phyloP scores from a whole-genome alignment of 1,140 invertebrate species.

The Papilio polyxenes region DNA sequence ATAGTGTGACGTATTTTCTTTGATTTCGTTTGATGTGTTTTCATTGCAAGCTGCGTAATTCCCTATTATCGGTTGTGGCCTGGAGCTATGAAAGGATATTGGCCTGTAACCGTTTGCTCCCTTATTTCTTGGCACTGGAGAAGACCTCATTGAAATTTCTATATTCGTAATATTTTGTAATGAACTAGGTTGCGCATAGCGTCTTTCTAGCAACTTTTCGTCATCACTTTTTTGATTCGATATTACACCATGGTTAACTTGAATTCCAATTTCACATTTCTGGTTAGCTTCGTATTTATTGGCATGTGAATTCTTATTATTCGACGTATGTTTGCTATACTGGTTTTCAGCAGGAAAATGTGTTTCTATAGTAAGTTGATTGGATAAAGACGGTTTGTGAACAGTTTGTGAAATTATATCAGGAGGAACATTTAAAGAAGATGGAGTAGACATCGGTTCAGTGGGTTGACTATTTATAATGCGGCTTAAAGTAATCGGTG shows the following conservation, averaged over 20 bases:
- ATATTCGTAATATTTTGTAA: slow-evolving; percentile 79
- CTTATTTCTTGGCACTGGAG: slow-evolving; percentile 58
- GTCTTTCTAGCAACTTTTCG: slow-evolving; percentile 77
- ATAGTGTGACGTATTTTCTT: slow-evolving; percentile 73
- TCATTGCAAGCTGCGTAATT: slow-evolving; percentile 56
- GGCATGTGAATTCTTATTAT: slow-evolving; percentile 48
- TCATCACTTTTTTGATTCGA: slow-evolving; percentile 79
- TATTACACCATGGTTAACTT: slow-evolving; percentile 63
- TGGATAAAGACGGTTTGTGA: slow-evolving; percentile 65
- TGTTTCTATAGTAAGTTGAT: slow-evolving; percentile 73
- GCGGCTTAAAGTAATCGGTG: slow-evolving; percentile 71
- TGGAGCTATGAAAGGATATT: slow-evolving; percentile 70
- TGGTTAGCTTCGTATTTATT: slow-evolving; percentile 54
- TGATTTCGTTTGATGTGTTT: slow-evolving; percentile 70
- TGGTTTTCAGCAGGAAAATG: slow-evolving; percentile 72
- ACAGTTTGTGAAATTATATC: slow-evolving; percentile 77
- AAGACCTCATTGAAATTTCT: slow-evolving; percentile 74
- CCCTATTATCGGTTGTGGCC: slow-evolving; percentile 54
- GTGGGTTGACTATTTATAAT: slow-evolving; percentile 68
- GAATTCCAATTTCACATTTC: slow-evolving; percentile 69
- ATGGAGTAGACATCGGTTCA: slow-evolving; percentile 55
- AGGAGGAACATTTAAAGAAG: slow-evolving; percentile 65
- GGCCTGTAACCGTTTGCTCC: slow-evolving; percentile 69
- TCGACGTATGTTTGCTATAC: slow-evolving; percentile 52
- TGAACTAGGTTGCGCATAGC: slow-evolving; percentile 65